These are phyloP conservation scores for Heliconius hermathena DNA, from an alignment of 1,140 invertebrate genomes.

Conservation along the genomic window DNA sequence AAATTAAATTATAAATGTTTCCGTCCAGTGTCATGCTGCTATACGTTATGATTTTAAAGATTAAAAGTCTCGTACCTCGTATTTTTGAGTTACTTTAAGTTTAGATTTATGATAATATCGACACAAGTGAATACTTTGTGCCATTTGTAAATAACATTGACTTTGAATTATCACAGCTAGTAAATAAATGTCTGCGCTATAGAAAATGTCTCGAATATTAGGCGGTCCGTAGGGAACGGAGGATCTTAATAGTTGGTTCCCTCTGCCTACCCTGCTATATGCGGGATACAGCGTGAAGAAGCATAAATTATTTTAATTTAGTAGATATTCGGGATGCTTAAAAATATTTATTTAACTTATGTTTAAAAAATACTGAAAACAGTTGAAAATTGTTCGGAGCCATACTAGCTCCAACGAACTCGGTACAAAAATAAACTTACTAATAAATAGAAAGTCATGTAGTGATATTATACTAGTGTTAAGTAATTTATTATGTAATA, in stretches of 20 bases:
- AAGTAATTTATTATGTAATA: conserved; percentile 73
- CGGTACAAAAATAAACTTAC: conserved; percentile 9
- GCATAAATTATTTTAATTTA: neutral
- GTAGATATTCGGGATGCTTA: neutral
- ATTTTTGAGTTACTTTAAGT: conserved; percentile 17
- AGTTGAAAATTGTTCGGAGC: conserved; percentile 15
- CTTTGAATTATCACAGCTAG: conserved; percentile 28
- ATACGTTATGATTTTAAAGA: conserved; percentile 3
- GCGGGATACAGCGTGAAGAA: neutral
- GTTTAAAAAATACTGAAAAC: neutral
- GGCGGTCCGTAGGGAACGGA: too few relatives aligned
- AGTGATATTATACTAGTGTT: conserved; percentile 52
- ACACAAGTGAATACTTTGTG: conserved; percentile 76
- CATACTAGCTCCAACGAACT: neutral
- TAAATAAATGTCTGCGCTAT: conserved; percentile 8
- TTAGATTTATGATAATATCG: conserved; percentile 44
- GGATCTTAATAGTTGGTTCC: too few relatives aligned
- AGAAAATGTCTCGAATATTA: too few relatives aligned
- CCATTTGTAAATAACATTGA: conserved; percentile 56
- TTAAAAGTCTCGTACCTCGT: conserved; percentile 35
- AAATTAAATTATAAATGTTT: conserved; percentile 49
- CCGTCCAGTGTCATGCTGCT: conserved; percentile 72
- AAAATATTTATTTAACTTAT: conserved; percentile 3
- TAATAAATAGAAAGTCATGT: conserved; percentile 49
- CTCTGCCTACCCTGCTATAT: too few relatives aligned